Percentiles rank a stretch among this genome's conserved stretches.
Evolutionary conservation across 2,113 vertebrate genomes (phyloP).

Genomic region (Thamnophis sirtalis): DNA sequence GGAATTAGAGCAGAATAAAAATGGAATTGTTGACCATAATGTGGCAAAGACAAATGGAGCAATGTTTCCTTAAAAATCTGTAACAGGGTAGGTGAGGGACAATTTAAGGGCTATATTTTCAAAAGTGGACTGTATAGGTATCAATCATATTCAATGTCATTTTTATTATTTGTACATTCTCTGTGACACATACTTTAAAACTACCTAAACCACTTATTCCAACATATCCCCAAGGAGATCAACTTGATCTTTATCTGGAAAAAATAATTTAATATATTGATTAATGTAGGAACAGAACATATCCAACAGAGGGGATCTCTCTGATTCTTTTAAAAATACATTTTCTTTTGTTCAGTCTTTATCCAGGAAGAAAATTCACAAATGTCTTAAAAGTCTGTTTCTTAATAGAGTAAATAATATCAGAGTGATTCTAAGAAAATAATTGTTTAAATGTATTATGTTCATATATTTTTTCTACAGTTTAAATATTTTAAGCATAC

Average conservation of each 20-base stretch:
- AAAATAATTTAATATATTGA: conserved; percentile 40
- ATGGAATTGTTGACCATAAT: not conserved
- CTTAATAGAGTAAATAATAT: conserved; percentile 72
- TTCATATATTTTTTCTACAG: conserved; percentile 69
- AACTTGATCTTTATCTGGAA: not conserved
- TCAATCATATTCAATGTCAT: not conserved
- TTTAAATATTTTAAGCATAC: conserved; percentile 74
- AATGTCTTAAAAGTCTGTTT: conserved; percentile 65
- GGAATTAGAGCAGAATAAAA: not conserved
- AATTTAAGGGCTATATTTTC: not conserved
- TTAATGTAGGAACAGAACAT: conserved; percentile 73
- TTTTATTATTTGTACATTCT: not conserved
- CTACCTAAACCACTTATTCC: not conserved
- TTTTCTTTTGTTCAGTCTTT: conserved; percentile 66
- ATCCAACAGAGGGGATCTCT: conserved; percentile 72
- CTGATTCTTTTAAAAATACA: conserved; percentile 70
- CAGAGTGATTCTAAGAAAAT: conserved; percentile 70
- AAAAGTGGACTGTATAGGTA: not conserved
- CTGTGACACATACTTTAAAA: not conserved
- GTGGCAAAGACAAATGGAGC: not conserved
- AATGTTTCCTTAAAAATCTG: not conserved
- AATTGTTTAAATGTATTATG: conserved; percentile 66
- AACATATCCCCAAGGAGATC: not conserved
- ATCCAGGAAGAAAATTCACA: conserved; percentile 67
- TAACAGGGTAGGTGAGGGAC: not conserved